Percentiles rank a stretch among this genome's conserved stretches.
phyloP scores from a whole-genome alignment of 2,797 vertebrate genomes.

The Tarsius wallacei region DNA sequence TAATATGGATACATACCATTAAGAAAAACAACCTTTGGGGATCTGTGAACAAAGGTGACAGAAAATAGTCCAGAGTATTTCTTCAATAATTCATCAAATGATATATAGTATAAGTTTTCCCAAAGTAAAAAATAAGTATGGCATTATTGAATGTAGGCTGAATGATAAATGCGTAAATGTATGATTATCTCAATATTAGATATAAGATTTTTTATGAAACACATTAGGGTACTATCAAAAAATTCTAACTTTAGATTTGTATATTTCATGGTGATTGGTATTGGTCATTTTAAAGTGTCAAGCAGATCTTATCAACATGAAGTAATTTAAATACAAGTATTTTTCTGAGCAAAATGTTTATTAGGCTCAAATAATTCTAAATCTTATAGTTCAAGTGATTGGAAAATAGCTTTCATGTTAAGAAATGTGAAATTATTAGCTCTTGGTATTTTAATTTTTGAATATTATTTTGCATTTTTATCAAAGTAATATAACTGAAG shows the following conservation, averaged over 20 bases:
- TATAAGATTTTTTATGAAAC: conserved; percentile 10
- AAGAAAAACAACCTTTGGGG: conserved; percentile 75
- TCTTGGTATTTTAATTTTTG: not conserved
- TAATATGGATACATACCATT: conserved; percentile 80
- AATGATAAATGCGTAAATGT: not conserved
- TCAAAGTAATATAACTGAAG: not conserved
- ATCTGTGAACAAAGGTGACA: conserved; percentile 75
- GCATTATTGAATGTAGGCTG: conserved; percentile 6
- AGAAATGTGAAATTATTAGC: not conserved
- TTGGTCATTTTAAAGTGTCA: not conserved
- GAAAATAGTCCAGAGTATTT: conserved; percentile 70
- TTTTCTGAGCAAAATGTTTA: not conserved
- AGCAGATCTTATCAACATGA: not conserved
- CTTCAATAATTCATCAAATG: conserved; percentile 49
- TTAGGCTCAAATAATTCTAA: not conserved
- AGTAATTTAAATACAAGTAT: not conserved
- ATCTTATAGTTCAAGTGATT: not conserved
- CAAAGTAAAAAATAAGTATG: not conserved
- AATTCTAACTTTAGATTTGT: not conserved
- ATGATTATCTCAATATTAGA: not conserved
- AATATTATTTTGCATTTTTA: not conserved
- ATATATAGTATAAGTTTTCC: conserved; percentile 1
- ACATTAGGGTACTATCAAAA: not conserved
- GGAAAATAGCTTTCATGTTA: conserved; percentile 15
- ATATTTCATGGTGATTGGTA: not conserved